These are phyloP conservation scores for Bembecia ichneumoniformis DNA, from an alignment of 2,888 invertebrate species.

Conservation along the genomic window DNA sequence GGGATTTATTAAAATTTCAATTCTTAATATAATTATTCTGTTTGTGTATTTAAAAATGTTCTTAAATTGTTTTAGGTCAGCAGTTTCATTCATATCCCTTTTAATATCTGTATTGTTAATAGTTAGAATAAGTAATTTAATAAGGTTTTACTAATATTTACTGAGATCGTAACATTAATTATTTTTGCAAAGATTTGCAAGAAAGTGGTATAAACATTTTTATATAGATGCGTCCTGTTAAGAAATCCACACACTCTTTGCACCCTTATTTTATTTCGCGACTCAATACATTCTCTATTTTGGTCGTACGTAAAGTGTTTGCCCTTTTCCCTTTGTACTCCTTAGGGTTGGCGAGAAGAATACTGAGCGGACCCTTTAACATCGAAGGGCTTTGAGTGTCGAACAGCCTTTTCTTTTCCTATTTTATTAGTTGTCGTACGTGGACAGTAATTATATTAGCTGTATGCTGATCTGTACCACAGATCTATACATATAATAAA, in stretches of 20 bases:
- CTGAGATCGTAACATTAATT: too few relatives aligned
- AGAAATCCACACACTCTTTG: constrained; percentile 42
- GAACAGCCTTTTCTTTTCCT: constrained; percentile 55
- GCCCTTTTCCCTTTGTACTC: constrained; percentile 54
- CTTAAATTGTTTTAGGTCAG: too few relatives aligned
- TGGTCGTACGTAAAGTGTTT: constrained; percentile 56
- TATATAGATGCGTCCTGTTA: constrained; percentile 19
- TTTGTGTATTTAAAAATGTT: too few relatives aligned
- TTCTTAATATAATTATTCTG: too few relatives aligned
- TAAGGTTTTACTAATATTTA: too few relatives aligned
- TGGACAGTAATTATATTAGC: constrained; percentile 49
- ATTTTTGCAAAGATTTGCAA: too few relatives aligned
- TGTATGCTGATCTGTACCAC: constrained; percentile 16
- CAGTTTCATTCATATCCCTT: too few relatives aligned
- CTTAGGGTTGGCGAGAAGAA: constrained; percentile 57
- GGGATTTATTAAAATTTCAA: too few relatives aligned
- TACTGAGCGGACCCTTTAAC: constrained; percentile 55
- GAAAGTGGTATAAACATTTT: constrained; percentile 26
- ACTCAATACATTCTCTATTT: constrained; percentile 70
- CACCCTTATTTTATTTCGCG: constrained; percentile 67
- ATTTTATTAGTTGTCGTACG: constrained; percentile 67
- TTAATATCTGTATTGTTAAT: too few relatives aligned
- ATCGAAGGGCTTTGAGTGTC: constrained; percentile 39
- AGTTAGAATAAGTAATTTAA: too few relatives aligned
- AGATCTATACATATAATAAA: too few relatives aligned